phyloP scores from a whole-genome alignment of 2,113 vertebrate species.

The Cottus gobio region DNA sequence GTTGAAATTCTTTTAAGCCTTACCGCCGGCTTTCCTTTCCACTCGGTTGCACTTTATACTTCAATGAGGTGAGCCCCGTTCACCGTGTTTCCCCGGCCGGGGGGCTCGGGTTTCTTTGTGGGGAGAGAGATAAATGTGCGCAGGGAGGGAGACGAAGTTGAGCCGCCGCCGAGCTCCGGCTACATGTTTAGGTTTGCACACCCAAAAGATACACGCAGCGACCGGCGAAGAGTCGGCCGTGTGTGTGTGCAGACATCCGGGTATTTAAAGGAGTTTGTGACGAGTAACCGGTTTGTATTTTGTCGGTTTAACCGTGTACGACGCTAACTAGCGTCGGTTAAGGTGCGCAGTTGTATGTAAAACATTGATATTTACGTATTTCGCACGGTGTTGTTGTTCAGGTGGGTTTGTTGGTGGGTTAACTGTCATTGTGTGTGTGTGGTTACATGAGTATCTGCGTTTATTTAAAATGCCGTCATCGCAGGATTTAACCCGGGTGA shows the following conservation, averaged over 20 bases:
- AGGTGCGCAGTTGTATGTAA: neutral
- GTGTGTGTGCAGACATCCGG: neutral
- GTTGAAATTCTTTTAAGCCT: conserved; percentile 85
- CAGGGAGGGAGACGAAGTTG: conserved; percentile 46
- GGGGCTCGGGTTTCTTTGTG: neutral
- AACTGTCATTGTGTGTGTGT: accelerated
- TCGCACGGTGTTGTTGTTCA: neutral
- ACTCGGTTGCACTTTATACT: conserved; percentile 93
- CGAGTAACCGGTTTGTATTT: neutral
- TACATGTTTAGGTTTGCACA: conserved; percentile 13
- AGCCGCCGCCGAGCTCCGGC: neutral
- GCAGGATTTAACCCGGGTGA: neutral
- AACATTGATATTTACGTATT: neutral
- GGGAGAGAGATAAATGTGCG: conserved; percentile 24
- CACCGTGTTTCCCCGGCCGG: neutral
- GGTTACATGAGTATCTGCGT: accelerated
- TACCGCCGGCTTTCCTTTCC: conserved; percentile 83
- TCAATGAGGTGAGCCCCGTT: conserved; percentile 85
- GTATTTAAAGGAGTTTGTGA: neutral
- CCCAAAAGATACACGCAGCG: neutral
- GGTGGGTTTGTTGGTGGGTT: neutral
- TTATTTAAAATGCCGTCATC: neutral
- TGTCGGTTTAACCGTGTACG: conserved; percentile 30
- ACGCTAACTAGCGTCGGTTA: neutral
- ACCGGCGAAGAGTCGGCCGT: neutral